These are phyloP conservation scores for Nemoura dubitans DNA, from an alignment of 2,888 invertebrate species.

Conservation along the genomic window DNA sequence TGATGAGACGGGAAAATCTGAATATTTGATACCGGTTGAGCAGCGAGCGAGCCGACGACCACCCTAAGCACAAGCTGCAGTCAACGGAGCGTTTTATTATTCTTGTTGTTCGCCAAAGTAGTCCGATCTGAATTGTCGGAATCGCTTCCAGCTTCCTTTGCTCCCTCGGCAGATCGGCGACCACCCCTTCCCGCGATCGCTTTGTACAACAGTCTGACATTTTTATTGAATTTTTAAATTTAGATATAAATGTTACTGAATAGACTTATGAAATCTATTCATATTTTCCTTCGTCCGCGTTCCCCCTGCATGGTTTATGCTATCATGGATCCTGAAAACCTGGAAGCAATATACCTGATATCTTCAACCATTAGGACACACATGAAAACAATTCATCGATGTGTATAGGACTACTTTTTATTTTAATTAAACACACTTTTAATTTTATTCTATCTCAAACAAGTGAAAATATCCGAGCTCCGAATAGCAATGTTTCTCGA, in stretches of 20 bases:
- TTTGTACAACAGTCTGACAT: slow-evolving; percentile 8
- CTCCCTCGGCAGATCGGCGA: slow-evolving; percentile 8
- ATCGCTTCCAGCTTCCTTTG: slow-evolving; percentile 25
- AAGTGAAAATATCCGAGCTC: no score
- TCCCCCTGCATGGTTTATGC: no score
- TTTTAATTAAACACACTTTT: no score
- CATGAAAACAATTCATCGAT: no score
- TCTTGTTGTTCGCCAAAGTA: slow-evolving; percentile 40
- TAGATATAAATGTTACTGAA: slow-evolving; percentile 32
- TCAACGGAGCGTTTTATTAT: slow-evolving; percentile 37
- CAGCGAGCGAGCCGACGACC: background rate
- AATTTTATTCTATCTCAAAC: no score
- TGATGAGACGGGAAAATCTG: slow-evolving; percentile 18
- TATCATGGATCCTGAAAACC: no score
- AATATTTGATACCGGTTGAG: slow-evolving; percentile 12
- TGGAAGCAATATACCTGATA: no score
- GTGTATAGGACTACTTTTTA: no score
- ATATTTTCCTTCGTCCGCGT: background rate
- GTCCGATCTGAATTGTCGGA: slow-evolving; percentile 27
- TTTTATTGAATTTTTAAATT: slow-evolving; percentile 39
- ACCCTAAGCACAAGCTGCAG: no score
- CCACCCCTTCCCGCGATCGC: background rate
- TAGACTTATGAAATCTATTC: slow-evolving; percentile 23
- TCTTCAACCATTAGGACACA: no score
- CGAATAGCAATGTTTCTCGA: background rate